Evolutionary conservation across 2,113 vertebrate genomes (phyloP).

Genomic region (Sitta europaea): DNA sequence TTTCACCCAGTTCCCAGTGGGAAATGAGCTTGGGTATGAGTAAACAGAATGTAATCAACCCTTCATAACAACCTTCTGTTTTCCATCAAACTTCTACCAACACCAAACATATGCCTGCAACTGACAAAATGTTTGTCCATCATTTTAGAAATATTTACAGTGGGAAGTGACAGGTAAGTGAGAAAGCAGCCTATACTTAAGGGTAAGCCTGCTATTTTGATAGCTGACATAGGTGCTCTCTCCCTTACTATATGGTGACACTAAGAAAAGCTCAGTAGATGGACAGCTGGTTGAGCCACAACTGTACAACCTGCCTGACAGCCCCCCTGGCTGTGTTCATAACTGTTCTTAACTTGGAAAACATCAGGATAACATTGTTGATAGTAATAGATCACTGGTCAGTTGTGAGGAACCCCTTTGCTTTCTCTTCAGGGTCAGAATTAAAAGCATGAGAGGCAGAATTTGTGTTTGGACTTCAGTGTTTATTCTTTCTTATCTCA

Average conservation of each 20-base stretch:
- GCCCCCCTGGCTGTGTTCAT: background rate
- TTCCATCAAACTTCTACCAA: background rate
- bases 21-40: background rate
- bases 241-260: background rate
- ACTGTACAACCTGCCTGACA: background rate
- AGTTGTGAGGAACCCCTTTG: too few species aligned
- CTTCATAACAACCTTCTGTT: background rate
- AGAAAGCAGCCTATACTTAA: background rate
- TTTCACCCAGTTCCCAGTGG: background rate
- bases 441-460: too few species aligned
- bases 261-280: background rate
- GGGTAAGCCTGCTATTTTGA: background rate
- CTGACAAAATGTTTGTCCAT: background rate
- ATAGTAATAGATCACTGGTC: background rate
- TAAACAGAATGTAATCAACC: background rate
- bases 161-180: background rate
- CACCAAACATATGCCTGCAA: background rate
- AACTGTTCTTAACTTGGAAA: background rate
- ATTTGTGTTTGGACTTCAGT: too few species aligned
- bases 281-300: background rate
- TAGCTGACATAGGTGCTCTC: background rate
- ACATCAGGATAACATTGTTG: background rate
- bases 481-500: too few species aligned
- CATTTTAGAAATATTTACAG: background rate
- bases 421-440: too few species aligned